Base-by-base conservation (phyloP, 2,797 vertebrate species). In the Esox masquinongy region DNA sequence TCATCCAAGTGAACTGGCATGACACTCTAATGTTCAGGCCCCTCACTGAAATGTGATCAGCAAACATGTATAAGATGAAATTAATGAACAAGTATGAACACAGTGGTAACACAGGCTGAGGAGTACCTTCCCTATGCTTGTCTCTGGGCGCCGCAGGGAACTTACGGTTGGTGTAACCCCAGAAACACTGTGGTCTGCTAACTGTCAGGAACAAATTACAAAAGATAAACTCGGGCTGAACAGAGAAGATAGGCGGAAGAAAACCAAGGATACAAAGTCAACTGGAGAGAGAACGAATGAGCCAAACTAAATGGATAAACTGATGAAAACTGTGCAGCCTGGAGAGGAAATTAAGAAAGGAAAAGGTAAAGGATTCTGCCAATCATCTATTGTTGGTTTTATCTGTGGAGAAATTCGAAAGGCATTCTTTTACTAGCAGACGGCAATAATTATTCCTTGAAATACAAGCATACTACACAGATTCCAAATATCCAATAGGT, bases 171-270 rank as follows among this genome's bases (percentile, higher is more conserved):
- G 78, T 49, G 73, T 69, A 83, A 84, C 80, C 66, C 71, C 77
- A 88, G 69, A 84, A 76, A 80, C 53, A 68, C 79, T 82, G 74
- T 59, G 7, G 79, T 81, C 90, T 80, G 89, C 92, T 91, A 92
- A 92, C 69, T 70, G 47, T 51, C 49, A 19, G 8, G 49, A 17
- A 71, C 49, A 29, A 31, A 34, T 76, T 78, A 79, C 56, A 85
- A 78, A 81, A 82, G 68, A 80, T 79, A 82, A 79, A 74, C 74
- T 76, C 78, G 77, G 73, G 15, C 79, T 79, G 80, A 78, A 80
- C 68, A 31, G 67, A 75, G 74, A 64, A 77, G 71, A 70, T 53
- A 75, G 6, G 61, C 68, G 80, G 53, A 63, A 16, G 12, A 61
- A 69, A 24, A 76, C 31, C 16, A 73, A 59, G 66, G 0, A 78